These are phyloP conservation scores for Pseudanteris insignis DNA, from an alignment of 2,888 invertebrate species.

Conservation along the genomic window DNA sequence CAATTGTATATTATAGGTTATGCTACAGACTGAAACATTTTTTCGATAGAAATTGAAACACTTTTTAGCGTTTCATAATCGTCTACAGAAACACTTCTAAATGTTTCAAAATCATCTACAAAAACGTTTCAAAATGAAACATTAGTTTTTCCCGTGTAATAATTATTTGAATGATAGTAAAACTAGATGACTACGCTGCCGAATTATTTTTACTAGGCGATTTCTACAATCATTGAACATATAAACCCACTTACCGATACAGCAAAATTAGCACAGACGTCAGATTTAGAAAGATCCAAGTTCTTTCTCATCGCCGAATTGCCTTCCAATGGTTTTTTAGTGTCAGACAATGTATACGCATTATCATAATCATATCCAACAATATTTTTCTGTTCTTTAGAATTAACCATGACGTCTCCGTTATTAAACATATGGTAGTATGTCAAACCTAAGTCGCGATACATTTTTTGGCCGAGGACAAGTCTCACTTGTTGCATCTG, in stretches of 20 bases:
- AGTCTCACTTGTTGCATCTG: constrained; percentile 62
- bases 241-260: constrained; percentile 73
- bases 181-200: too few species aligned
- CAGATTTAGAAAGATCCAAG: constrained; percentile 68
- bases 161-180: too few species aligned
- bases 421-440: constrained; percentile 73
- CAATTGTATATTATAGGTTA: too few species aligned
- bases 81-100: too few species aligned
- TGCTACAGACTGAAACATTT: too few species aligned
- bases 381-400: constrained; percentile 70
- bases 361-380: constrained; percentile 72
- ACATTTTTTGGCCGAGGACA: constrained; percentile 60
- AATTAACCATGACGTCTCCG: constrained; percentile 69
- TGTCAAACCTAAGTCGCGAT: constrained; percentile 71
- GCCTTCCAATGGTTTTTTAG: constrained; percentile 72
- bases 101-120: too few species aligned
- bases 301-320: constrained; percentile 70
- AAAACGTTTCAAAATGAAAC: too few species aligned
- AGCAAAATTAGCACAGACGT: constrained; percentile 76
- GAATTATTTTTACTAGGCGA: too few species aligned
- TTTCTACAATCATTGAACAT: too few species aligned
- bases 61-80: too few species aligned
- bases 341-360: constrained; percentile 74
- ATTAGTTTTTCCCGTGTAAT: too few species aligned
- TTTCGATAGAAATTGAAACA: too few species aligned